These are phyloP conservation scores for Plodia interpunctella DNA, from an alignment of 1,140 invertebrate genomes.

Conservation along the genomic window DNA sequence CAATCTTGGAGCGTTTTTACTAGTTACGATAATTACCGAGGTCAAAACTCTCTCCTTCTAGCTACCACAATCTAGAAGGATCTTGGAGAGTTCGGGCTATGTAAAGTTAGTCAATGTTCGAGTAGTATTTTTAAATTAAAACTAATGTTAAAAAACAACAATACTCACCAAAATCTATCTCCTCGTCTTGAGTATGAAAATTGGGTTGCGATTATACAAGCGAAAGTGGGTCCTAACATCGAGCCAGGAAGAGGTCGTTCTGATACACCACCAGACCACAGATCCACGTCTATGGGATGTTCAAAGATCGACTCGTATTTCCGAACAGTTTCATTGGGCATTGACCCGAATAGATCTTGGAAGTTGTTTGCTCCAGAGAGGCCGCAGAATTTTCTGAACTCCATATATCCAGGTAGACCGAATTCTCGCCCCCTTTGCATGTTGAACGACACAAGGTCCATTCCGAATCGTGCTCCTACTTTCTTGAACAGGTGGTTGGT, in stretches of 20 bases:
- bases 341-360: slow-evolving; percentile 90
- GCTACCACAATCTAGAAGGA: no score
- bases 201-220: slow-evolving; percentile 97
- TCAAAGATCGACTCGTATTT: slow-evolving; percentile 78
- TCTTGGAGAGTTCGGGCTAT: no score
- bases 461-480: slow-evolving; percentile 88
- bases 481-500: slow-evolving; percentile 96
- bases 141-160: background rate
- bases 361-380: slow-evolving; percentile 88
- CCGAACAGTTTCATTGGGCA: slow-evolving; percentile 92
- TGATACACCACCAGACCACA: slow-evolving; percentile 95
- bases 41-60: no score
- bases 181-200: slow-evolving; percentile 93
- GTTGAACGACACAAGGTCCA: slow-evolving; percentile 96
- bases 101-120: no score
- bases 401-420: slow-evolving; percentile 94
- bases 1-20: no score
- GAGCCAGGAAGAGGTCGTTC: slow-evolving; percentile 91
- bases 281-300: slow-evolving; percentile 91
- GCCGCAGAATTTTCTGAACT: slow-evolving; percentile 94
- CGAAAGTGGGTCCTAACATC: slow-evolving; percentile 96
- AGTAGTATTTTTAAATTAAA: no score
- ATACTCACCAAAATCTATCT: slow-evolving; percentile 92
- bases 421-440: slow-evolving; percentile 96
- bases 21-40: no score